phyloP scores from a whole-genome alignment of 2,113 vertebrate genomes.

The Calidris pygmaea region DNA sequence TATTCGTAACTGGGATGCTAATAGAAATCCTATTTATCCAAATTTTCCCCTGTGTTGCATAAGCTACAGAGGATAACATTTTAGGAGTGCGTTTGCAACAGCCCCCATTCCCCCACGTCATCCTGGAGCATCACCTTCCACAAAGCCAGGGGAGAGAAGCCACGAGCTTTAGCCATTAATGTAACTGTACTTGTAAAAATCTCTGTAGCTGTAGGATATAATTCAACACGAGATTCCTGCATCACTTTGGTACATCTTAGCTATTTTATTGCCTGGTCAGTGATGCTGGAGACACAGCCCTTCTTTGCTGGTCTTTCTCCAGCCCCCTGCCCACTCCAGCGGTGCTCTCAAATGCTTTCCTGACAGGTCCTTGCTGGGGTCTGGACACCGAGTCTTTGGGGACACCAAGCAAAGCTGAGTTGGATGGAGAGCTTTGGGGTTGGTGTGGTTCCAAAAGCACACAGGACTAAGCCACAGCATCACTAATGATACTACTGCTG shows the following conservation, averaged over 20 bases:
- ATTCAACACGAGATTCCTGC: background rate
- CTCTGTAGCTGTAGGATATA: background rate
- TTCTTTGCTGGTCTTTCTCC: background rate
- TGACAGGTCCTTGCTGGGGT: background rate
- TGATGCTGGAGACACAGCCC: background rate
- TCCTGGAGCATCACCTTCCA: background rate
- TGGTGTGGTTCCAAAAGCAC: background rate
- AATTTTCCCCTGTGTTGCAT: background rate
- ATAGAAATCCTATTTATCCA: background rate
- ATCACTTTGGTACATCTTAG: background rate
- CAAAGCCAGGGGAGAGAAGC: background rate
- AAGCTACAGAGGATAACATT: background rate
- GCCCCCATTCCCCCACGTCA: background rate
- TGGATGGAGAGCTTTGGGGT: background rate
- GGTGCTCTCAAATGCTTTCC: background rate
- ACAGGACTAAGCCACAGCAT: background rate
- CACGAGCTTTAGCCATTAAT: background rate
- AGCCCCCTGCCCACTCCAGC: background rate
- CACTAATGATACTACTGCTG: background rate
- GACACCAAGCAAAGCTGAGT: background rate
- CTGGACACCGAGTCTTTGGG: background rate
- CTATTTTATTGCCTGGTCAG: background rate
- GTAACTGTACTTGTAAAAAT: background rate
- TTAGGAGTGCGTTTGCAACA: background rate
- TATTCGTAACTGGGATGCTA: background rate